Base-by-base conservation (phyloP, 2,113 vertebrate species). In the Ochotona curzoniae region DNA sequence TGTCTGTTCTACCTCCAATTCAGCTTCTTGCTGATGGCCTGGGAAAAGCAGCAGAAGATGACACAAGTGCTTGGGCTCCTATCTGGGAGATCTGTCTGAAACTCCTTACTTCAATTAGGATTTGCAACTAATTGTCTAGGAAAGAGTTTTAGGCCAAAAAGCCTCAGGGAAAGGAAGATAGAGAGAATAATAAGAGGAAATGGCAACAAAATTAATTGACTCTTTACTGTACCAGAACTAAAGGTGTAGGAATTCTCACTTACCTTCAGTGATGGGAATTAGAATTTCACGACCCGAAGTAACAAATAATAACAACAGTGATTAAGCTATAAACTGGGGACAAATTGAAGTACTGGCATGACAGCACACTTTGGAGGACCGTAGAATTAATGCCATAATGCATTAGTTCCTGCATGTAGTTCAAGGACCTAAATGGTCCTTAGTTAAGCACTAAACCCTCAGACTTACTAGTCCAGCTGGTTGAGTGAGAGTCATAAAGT, bases 391-490 rank as follows among this genome's bases (percentile, higher is more conserved):
- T 18, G 30, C 11, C 67, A 35, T 60, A 21, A 66, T 44, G n/a
- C 12, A 18, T 30, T 44, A 57, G 54, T 57, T n/a, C 38, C 38
- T 1, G 6, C 64, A 17, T 54, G 12, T 8, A 8, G 66, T 4
- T 85, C 8, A 67, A 60, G 47, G 49, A 30, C 21, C 13, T 67
- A 35, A 32, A 17, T 92, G 35, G 35, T 44, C 26, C 47, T 85
- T 89, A 89, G 84, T 88, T 78, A 84, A 94, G 88, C 26, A 44
- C 38, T 70, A 81, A 94, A 57, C 73, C 15, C 66, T 78, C 67
- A 30, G 51, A 51, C 44, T 44, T 17, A 67, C 15, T 38, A 90
- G 60, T 78, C 57, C 35, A 92, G 35, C 10, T 84, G 57, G 17
- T 3, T 74, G 57, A 79, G 14, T 85, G 20, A 76, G 35, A 66